Conservation (phyloP, 2,888 invertebrate genomes). For the Drosophila eohydei region DNA sequence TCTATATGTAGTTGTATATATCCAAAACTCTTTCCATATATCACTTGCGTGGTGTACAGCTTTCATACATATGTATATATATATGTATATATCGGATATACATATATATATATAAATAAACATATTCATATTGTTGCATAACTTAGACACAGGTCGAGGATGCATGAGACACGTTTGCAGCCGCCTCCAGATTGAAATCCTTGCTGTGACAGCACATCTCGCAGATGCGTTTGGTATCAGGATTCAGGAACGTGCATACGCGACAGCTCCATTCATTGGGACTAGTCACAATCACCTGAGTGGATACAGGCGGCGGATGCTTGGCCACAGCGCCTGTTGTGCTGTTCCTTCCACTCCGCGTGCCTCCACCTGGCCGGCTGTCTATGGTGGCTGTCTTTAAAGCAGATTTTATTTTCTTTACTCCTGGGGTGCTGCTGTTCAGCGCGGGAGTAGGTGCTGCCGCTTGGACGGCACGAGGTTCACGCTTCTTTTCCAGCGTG, state of each 20-base stretch:
- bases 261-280: conserved; percentile 88
- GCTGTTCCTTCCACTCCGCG: conserved; percentile 32
- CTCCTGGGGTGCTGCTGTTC: conserved; percentile 58
- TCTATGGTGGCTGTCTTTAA: conserved; percentile 70
- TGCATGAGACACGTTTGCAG: conserved; percentile 76
- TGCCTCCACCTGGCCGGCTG: conserved; percentile 33
- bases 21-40: conserved; percentile 50
- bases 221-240: conserved; percentile 87
- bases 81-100: background rate
- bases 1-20: conserved; percentile 41
- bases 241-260: conserved; percentile 89
- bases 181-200: conserved; percentile 84
- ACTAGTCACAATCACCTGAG: conserved; percentile 79
- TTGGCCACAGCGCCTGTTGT: conserved; percentile 61
- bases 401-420: conserved; percentile 75
- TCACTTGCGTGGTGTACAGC: conserved; percentile 62
- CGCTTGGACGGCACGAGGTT: conserved; percentile 48
- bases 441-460: conserved; percentile 39
- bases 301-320: conserved; percentile 69
- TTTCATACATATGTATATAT: conserved; percentile 6
- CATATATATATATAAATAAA: background rate
- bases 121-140: conserved; percentile 17
- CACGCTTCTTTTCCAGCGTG: conserved; percentile 69
- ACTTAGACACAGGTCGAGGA: conserved; percentile 83
- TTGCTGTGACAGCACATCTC: conserved; percentile 89